Evolutionary conservation across 2,113 vertebrate genomes (phyloP).

Genomic region (Dryoscopus gambensis): DNA sequence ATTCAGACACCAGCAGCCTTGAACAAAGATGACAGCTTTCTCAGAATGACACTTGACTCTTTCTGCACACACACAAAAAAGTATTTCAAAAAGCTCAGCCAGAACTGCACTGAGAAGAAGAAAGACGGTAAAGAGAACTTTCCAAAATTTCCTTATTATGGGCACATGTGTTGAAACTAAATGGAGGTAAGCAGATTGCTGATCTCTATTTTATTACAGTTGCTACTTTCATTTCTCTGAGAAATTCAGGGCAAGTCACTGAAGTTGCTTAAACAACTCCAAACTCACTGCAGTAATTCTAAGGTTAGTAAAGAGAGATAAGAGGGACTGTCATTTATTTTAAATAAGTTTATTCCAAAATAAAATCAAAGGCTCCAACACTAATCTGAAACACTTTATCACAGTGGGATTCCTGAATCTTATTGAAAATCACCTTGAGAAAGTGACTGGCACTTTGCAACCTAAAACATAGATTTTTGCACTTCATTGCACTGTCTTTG

Average conservation of each 20-base stretch:
- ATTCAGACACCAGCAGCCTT: constrained; percentile 23
- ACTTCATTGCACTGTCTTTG: not conserved
- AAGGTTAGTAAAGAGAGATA: not conserved
- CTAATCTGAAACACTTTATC: not conserved
- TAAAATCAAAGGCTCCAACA: not conserved
- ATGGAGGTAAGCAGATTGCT: not conserved
- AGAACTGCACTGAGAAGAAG: not conserved
- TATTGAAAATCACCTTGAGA: not conserved
- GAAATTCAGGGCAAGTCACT: not conserved
- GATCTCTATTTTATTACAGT: not conserved
- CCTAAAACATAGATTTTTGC: not conserved
- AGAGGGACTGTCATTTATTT: not conserved
- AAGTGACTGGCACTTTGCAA: not conserved
- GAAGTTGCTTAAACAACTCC: not conserved
- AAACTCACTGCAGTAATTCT: not conserved
- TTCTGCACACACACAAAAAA: not conserved
- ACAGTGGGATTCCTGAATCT: not conserved
- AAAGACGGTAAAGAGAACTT: not conserved
- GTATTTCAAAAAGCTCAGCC: not conserved
- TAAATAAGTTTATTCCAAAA: not conserved
- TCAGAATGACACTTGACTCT: not conserved
- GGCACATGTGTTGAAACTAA: not conserved
- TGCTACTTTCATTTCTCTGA: not conserved
- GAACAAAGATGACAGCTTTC: not conserved
- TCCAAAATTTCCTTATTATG: not conserved